Evolutionary conservation across 2,888 invertebrate genomes (phyloP), one percentile per base, ranked within the genome.

Genomic region (Aporophyla lueneburgensis): DNA sequence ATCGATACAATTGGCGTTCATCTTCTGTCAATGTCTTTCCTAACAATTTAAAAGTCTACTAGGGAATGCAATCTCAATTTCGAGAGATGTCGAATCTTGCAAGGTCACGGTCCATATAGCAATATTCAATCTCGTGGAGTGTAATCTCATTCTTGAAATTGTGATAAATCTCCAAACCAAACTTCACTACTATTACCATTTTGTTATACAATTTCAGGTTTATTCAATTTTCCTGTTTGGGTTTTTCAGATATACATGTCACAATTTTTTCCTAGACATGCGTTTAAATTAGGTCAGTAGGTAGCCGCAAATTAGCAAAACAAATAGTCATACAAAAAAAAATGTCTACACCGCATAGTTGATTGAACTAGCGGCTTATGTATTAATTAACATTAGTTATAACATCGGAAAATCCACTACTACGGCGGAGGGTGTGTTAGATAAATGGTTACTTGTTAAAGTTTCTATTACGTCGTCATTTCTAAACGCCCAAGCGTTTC

Each of bases 391-490:
- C 71, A 62, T 2, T 59, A 46, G 14, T 77, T 43, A 56, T 51
- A 54, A 69, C 54, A 67, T 0, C 7, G 51, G 12, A 82, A 83
- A 88, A 79, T 82, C 78, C 77, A 73, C 73, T 67, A 73, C 71
- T 75, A 58, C 21, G 21, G 5, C 72, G 53, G 88, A 87, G 87
- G 91, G 91, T 87, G 91, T 91, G 90, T 84, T 70, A 54, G 74
- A 49, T 80, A 81, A 74, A 69, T 43, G 62, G 7, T 89, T 81
- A 89, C 83, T 87, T 83, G 86, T 87, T 73, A 84, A 70, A 67
- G 63, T n/a, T 53, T 19, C 66, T 71, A 82, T 85, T 73, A 84
- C 86, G 74, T 86, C 87, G 86, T 66, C n/a, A 58, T 21, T 82
- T 80, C 59, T 80, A 79, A 73, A 78, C n/a, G n/a, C 53, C 21